Evolutionary conservation across 2,888 invertebrate genomes (phyloP), one percentile per base, ranked within the genome.

Genomic region (Drosophila seclusa): DNA sequence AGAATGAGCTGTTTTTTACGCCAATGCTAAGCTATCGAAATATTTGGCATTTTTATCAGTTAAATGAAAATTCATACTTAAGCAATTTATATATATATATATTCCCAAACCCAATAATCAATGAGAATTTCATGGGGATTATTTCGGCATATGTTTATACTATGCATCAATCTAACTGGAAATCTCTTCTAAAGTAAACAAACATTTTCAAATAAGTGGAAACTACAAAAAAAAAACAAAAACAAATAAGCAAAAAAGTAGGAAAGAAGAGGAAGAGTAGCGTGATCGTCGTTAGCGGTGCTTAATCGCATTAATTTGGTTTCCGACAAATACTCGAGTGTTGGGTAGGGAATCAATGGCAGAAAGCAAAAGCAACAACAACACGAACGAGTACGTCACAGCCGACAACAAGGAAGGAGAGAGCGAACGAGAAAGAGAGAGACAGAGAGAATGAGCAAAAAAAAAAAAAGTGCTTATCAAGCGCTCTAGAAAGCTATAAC

Each of bases 221-320:
- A 69, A 70, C 45, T 16, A 24, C 7, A 13, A 4, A 21, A 10
- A 24, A 24, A 16, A 40, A 24, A n/a, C n/a, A n/a, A n/a, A 16
- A 42, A 21, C 21, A 42, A 62, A 82, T 74, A 82, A 74, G 69
- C 70, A 74, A 24, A 45, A 45, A 45, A 24, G 8, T 24, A 16
- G 34, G 55, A 59, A 54, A 40, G 40, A 24, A 50, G 50, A 65
- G 54, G 63, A 66, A 60, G 66, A 77, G 73, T 68, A 24, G 24
- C 45, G 45, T 45, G 61, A 70, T 59, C 66, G 69, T 79, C 76
- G 69, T 76, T 76, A 62, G 70, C 76, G 59, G 72, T 80, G 72
- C 71, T 76, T 82, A 87, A 80, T 78, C 80, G 82, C 68, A 78
- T 84, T 81, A 73, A 81, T 83, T 77, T 79, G 83, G 85, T 87